Evolutionary conservation across 2,113 vertebrate genomes (phyloP).

Genomic region (Terrapene triunguis): DNA sequence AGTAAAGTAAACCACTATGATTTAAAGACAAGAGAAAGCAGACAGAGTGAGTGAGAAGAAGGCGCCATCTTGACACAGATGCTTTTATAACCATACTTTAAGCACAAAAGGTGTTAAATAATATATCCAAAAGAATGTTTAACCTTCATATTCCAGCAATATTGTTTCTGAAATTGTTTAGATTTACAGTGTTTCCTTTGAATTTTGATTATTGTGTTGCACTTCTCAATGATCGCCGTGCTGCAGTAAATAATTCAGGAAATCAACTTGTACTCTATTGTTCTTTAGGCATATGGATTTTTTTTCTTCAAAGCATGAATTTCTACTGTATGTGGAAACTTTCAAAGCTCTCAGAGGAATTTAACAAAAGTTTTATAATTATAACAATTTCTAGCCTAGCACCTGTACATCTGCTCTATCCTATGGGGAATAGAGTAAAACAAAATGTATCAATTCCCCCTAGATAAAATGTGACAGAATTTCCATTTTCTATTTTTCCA

Average conservation of each 20-base stretch:
- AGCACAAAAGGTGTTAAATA: background rate
- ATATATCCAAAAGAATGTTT: background rate
- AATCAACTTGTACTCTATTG: constrained; percentile 69
- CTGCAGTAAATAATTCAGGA: constrained; percentile 76
- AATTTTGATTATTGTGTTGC: constrained; percentile 38
- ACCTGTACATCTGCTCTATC: constrained; percentile 71
- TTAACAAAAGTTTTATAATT: constrained; percentile 74
- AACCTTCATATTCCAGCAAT: constrained; percentile 11
- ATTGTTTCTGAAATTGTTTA: constrained; percentile 10
- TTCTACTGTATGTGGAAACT: constrained; percentile 70
- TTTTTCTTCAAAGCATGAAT: constrained; percentile 58
- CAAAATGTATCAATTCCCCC: constrained; percentile 66
- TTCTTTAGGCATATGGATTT: constrained; percentile 65
- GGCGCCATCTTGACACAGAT: background rate
- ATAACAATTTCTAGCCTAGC: constrained; percentile 72
- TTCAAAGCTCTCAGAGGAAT: constrained; percentile 70
- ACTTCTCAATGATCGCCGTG: constrained; percentile 70
- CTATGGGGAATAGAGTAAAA: constrained; percentile 63
- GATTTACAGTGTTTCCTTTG: constrained; percentile 49
- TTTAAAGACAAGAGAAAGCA: background rate
- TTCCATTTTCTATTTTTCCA: constrained; percentile 66
- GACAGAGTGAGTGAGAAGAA: background rate
- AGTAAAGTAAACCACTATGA: background rate
- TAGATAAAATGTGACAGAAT: constrained; percentile 56
- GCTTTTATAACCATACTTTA: background rate